These are phyloP conservation scores for Ctenodactylus gundi DNA, from an alignment of 2,113 vertebrate species.

Conservation along the genomic window DNA sequence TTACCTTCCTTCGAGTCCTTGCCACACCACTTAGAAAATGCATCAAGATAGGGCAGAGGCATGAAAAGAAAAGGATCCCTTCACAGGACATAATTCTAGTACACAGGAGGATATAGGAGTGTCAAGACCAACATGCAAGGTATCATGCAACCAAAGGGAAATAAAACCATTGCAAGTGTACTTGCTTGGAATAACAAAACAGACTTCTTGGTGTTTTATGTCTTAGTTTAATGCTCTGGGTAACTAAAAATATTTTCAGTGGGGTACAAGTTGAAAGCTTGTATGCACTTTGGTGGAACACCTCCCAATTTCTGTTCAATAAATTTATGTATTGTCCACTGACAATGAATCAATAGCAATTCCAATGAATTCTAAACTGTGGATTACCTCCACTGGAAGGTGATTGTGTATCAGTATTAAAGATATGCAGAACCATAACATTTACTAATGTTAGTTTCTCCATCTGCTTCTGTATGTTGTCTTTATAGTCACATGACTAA, in stretches of 20 bases:
- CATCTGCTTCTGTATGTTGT: constrained; percentile 84
- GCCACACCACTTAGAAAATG: background rate
- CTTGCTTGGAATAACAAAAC: constrained; percentile 47
- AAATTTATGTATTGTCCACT: constrained; percentile 67
- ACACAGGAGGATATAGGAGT: background rate
- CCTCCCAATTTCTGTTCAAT: constrained; percentile 75
- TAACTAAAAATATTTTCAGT: constrained; percentile 48
- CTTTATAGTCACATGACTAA: constrained; percentile 79
- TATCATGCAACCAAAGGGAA: constrained; percentile 35
- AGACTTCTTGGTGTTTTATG: constrained; percentile 39
- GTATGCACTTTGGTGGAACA: constrained; percentile 82
- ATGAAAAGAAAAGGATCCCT: background rate
- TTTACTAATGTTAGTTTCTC: constrained; percentile 77
- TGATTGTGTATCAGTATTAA: constrained; percentile 85
- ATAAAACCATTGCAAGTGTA: constrained; percentile 50
- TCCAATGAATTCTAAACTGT: constrained; percentile 73
- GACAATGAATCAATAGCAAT: constrained; percentile 66
- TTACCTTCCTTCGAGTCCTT: background rate
- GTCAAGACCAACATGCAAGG: background rate
- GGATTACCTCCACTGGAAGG: constrained; percentile 82
- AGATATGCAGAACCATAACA: constrained; percentile 82
- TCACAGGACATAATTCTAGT: constrained; percentile 20
- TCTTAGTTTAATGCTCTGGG: constrained; percentile 62
- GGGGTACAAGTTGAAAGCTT: constrained; percentile 63
- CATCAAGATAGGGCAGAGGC: background rate